Base-by-base conservation (phyloP, 2,888 invertebrate species). In the Odontocolon sp. region DNA sequence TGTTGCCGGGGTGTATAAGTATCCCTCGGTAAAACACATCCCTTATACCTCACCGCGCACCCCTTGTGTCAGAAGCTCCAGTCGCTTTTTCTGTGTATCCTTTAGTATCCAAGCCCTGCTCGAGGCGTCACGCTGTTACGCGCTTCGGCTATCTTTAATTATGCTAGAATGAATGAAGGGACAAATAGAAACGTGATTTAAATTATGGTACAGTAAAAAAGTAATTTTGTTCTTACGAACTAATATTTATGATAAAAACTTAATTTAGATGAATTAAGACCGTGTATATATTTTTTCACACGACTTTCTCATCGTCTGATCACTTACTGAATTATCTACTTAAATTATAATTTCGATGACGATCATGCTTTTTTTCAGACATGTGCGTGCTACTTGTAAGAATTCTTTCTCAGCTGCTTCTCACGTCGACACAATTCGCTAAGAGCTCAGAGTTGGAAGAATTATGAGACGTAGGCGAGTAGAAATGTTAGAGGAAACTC, bases 11-110 rank as follows among this genome's bases (percentile, higher is more conserved):
- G 85, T 86, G 87, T 84, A 83, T 89, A 90, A 90, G 90, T 89
- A 90, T 88, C 88, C 88, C 89, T 85, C 86, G 88, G 87, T 88
- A 88, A 88, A 90, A 88, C 88, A 90, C 89, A 87, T 89, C 89
- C 87, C 89, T 89, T 88, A 87, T 86, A 87, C 85, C 84, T 84
- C 80, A 81, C 82, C 82, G 82, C 77, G 59, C 80, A 74, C 80
- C 80, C 77, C 75, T 67, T 69, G 75, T 67, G 40, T 52, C 71
- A 79, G 82, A 73, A 61, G 42, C 16, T 45, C 77, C 84, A 80
- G 80, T 82, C 82, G 83, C 82, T 83, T 85, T 83, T 78, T 80
- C 81, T 40, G 18, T n/a, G n/a, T 40, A 64, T 57, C 81, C 80
- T 82, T 79, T 82, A 77, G 81, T n/a, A 79, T 77, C 79, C 80